Conservation (phyloP, 2,888 invertebrate genomes). For the Luperina testacea region DNA sequence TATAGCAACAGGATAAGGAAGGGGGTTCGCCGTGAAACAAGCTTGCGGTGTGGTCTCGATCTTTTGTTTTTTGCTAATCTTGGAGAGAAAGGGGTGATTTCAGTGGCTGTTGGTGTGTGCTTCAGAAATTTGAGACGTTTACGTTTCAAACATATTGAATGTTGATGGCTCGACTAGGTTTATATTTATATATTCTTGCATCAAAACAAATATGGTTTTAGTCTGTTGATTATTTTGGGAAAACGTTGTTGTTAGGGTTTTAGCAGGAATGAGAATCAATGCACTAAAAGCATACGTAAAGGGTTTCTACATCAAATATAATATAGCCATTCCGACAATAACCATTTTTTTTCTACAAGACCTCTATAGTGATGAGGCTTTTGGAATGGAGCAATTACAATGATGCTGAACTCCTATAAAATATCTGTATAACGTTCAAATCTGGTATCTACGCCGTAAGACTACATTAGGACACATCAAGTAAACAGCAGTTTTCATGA, state of each 20-base stretch:
- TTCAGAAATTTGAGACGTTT: constrained; percentile 19
- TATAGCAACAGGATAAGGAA: constrained; percentile 63
- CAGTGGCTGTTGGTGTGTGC: not conserved
- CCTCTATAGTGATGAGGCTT: not conserved
- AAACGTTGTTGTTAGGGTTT: not conserved
- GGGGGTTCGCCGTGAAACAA: constrained; percentile 60
- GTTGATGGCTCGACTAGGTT: not conserved
- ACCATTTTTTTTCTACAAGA: not conserved
- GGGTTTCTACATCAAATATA: not conserved
- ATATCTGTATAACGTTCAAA: not conserved
- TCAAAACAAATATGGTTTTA: not conserved
- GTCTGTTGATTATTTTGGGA: not conserved
- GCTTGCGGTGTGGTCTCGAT: constrained; percentile 50
- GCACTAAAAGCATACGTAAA: not conserved
- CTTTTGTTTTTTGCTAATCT: constrained; percentile 62
- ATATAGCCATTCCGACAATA: not conserved
- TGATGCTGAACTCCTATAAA: not conserved
- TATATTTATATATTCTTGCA: not conserved
- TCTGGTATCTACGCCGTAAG: constrained; percentile 1
- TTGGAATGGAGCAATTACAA: not conserved
- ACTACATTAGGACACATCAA: not conserved
- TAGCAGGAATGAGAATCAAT: not conserved
- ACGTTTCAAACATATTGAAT: not conserved
- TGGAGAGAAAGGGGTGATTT: constrained; percentile 44
- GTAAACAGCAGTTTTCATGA: constrained; percentile 39